phyloP scores from a whole-genome alignment of 2,113 vertebrate genomes.

The Phasianus colchicus region DNA sequence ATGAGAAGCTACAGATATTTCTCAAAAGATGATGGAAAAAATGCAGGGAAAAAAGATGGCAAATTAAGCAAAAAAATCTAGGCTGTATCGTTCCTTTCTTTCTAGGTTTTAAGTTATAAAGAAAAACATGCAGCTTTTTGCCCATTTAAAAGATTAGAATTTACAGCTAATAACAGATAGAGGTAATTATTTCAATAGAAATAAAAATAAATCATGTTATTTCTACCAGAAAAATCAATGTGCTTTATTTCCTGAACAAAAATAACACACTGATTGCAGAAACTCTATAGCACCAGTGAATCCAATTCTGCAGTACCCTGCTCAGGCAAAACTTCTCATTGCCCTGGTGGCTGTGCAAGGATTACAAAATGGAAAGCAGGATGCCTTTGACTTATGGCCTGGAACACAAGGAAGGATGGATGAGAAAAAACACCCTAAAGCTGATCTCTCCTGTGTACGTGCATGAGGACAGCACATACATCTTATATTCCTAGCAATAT shows the following conservation, averaged over 20 bases:
- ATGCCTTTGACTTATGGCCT: neutral
- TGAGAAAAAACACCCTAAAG: neutral
- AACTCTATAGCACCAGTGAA: neutral
- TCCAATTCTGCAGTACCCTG: neutral
- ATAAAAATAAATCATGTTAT: neutral
- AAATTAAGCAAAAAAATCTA: neutral
- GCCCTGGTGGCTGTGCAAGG: neutral
- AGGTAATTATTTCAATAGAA: neutral
- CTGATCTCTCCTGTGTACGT: neutral
- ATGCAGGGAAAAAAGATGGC: neutral
- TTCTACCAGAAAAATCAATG: neutral
- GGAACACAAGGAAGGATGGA: neutral
- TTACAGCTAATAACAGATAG: neutral
- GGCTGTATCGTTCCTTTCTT: neutral
- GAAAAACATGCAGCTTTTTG: neutral
- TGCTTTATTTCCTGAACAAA: neutral
- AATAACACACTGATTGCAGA: neutral
- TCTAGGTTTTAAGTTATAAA: neutral
- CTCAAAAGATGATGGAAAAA: neutral
- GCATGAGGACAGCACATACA: neutral
- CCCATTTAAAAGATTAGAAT: neutral
- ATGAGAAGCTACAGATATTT: neutral
- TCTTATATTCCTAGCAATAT: neutral
- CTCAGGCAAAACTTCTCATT: neutral
- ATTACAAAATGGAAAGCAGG: rapidly evolving